Evolutionary conservation across 2,888 invertebrate species (phyloP).

Genomic region (Hypolimnas misippus): DNA sequence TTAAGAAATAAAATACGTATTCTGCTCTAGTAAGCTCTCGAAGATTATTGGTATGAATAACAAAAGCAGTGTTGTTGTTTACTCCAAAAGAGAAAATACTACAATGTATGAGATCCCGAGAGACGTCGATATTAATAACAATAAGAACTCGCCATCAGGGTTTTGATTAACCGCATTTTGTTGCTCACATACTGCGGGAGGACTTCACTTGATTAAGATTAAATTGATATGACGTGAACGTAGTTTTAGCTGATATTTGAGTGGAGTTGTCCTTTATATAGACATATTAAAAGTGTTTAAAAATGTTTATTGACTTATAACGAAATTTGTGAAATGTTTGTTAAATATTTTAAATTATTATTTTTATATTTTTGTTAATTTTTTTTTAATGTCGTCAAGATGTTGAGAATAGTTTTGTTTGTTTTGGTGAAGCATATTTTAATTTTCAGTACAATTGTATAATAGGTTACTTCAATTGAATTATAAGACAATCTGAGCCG

Average conservation of each 20-base stretch:
- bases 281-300: too few relatives aligned
- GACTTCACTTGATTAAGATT: neutral
- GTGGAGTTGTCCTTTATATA: too few relatives aligned
- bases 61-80: conserved; percentile 16
- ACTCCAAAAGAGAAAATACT: conserved; percentile 7
- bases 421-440: too few relatives aligned
- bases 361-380: too few relatives aligned
- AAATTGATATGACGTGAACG: neutral
- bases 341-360: too few relatives aligned
- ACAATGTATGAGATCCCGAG: conserved; percentile 12
- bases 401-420: too few relatives aligned
- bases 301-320: too few relatives aligned
- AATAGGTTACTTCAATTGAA: too few relatives aligned
- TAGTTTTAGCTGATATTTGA: neutral
- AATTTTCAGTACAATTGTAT: too few relatives aligned
- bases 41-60: conserved; percentile 9
- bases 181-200: conserved; percentile 24
- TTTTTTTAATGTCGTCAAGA: too few relatives aligned
- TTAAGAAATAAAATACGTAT: neutral
- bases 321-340: too few relatives aligned
- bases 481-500: too few relatives aligned
- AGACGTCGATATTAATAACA: conserved; percentile 33
- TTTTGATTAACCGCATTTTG: conserved; percentile 37
- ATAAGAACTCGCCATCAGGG: conserved; percentile 31
- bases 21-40: neutral